Conservation (phyloP, 2,888 invertebrate species). For the Frankliniella intonsa region DNA sequence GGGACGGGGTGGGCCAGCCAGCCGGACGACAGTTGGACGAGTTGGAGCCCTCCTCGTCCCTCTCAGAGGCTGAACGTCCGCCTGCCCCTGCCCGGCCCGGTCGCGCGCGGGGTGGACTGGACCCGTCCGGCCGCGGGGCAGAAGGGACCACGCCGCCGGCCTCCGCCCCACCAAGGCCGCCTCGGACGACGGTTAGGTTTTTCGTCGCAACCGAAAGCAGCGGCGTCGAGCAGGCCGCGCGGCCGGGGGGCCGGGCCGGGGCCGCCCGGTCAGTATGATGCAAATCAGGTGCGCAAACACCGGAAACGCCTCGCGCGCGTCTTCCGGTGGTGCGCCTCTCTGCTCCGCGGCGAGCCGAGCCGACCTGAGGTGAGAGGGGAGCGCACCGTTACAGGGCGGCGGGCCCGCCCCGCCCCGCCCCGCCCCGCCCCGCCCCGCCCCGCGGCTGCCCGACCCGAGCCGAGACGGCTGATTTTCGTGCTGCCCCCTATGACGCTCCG, state of each 20-base stretch:
- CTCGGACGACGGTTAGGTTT: too few relatives aligned
- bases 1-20: too few relatives aligned
- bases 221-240: too few relatives aligned
- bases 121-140: neutral
- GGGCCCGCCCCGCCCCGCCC: neutral
- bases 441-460: neutral
- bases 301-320: neutral
- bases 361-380: too few relatives aligned
- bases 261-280: neutral
- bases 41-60: too few relatives aligned
- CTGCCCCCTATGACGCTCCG: too few relatives aligned
- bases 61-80: too few relatives aligned
- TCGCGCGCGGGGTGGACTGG: neutral
- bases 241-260: neutral
- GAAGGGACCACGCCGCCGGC: neutral
- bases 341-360: neutral
- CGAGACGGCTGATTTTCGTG: neutral
- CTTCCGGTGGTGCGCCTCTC: neutral
- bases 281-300: slow-evolving; percentile 18
- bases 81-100: too few relatives aligned
- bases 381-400: neutral
- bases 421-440: neutral
- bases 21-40: too few relatives aligned
- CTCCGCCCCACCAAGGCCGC: too few relatives aligned
- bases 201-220: too few relatives aligned